phyloP scores from a whole-genome alignment of 2,888 invertebrate genomes.

The Heliconius charithonia region DNA sequence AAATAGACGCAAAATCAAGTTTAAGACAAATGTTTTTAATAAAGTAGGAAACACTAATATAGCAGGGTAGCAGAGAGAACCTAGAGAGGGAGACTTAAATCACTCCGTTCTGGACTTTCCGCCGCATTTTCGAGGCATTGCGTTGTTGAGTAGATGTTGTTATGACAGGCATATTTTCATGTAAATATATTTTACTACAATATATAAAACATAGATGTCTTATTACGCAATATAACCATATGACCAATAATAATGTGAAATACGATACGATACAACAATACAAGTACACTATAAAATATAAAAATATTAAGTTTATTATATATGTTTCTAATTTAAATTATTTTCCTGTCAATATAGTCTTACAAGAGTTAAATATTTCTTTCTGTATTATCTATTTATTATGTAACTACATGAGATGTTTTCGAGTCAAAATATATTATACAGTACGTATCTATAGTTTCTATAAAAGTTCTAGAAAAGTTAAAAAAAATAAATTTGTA shows the following conservation, averaged over 20 bases:
- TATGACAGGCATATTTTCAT: slow-evolving; percentile 10
- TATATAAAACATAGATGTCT: not conserved
- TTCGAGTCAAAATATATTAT: too few relatives aligned
- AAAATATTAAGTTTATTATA: too few relatives aligned
- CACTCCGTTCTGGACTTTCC: too few relatives aligned
- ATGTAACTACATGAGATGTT: not conserved
- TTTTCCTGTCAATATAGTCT: not conserved
- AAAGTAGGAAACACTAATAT: too few relatives aligned
- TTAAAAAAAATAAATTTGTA: too few relatives aligned
- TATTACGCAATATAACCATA: not conserved
- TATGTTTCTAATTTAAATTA: not conserved
- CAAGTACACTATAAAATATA: not conserved
- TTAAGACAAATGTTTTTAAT: not conserved
- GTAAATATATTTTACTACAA: slow-evolving; percentile 7
- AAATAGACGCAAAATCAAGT: not conserved
- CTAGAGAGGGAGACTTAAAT: too few relatives aligned
- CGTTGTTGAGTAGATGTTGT: not conserved
- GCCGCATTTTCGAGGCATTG: too few relatives aligned
- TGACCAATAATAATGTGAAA: slow-evolving; percentile 4
- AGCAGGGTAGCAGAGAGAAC: too few relatives aligned
- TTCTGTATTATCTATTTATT: not conserved
- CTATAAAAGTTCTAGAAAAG: too few relatives aligned
- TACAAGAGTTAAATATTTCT: not conserved
- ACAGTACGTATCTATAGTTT: too few relatives aligned
- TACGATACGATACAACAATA: not conserved